Base-by-base conservation (phyloP, 2,113 vertebrate species). In the Catharus bicknelli region DNA sequence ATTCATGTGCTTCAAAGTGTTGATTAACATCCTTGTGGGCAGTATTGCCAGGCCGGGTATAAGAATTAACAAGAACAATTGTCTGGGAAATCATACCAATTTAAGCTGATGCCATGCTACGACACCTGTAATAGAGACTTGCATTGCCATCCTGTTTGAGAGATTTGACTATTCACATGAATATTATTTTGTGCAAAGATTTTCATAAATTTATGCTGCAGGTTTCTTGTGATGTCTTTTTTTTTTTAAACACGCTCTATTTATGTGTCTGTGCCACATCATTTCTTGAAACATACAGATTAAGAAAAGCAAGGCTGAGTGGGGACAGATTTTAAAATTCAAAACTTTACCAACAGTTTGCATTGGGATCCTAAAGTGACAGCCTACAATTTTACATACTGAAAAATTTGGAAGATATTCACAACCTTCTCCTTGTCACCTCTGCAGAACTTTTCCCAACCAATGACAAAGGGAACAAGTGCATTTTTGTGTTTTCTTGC, bases 311-410 rank as follows among this genome's bases (percentile, higher is more conserved):
- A 7, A 88, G 32, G 7, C 17, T 69, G 25, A 87, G 30, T 32
- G n/a, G 51, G 7, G 4, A 59, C 8, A 77, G 22, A 76, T 47
- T 83, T 85, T 58, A 77, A 73, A 69, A 87, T 59, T 63, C 43
- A 85, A 43, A 66, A 27, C 8, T 85, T 74, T 74, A 81, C 63
- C 61, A 86, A 70, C 29, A 67, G 36, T 58, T 76, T 77, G 68
- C 51, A 62, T 0, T 51, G 21, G 32, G 78, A 76, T 22, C 8
- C n/a, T 66, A 68, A 90, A 89, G 80, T 23, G n/a, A 63, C 15
- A 73, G 32, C 34, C 34, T 78, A 90, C 21, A 87, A 62, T 61
- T 57, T 62, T 43, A 68, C 11, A 26, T 11, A 73, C 10, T 47
- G 16, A 81, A 74, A 91, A 81, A 57, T 54, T 7, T 72, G 30